Base-by-base conservation (phyloP, 1,140 invertebrate genomes). In the Sinonovacula constricta region DNA sequence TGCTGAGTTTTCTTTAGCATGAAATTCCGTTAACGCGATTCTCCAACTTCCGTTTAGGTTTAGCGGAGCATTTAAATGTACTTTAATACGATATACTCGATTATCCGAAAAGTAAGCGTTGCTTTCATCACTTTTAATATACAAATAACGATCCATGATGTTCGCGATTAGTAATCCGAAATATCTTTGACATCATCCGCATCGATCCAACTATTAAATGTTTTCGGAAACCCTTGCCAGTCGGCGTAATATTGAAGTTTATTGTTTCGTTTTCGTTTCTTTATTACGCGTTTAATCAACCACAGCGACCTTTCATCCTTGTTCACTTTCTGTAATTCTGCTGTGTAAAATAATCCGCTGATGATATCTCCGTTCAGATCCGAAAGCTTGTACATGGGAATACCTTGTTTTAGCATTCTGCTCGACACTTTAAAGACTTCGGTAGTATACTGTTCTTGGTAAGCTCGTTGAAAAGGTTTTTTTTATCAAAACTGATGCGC, bases 121-220 rank as follows among this genome's bases (percentile, higher is more conserved):
- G n/a, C n/a, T n/a, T n/a, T n/a, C n/a, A n/a, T n/a, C n/a, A n/a
- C n/a, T n/a, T n/a, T n/a, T n/a, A n/a, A n/a, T n/a, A n/a, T n/a
- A n/a, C n/a, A n/a, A n/a, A n/a, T n/a, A n/a, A n/a, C n/a, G n/a
- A n/a, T n/a, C n/a, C n/a, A n/a, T n/a, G n/a, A n/a, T n/a, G n/a
- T n/a, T n/a, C n/a, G n/a, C n/a, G n/a, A n/a, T n/a, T n/a, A n/a
- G n/a, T n/a, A n/a, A n/a, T n/a, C n/a, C n/a, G n/a, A n/a, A n/a
- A n/a, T 62, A 22, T 57, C 54, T 14, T 24, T 57, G 26, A 57
- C 54, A 10, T 57, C 15, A 14, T 57, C 54, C 7, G 54, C 26
- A n/a, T 57, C 24, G 10, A 57, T 24, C 54, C 54, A 57, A 57
- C 54, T 57, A 57, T 57, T 57, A 57, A 57, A 57, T 57, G 24